phyloP scores from a whole-genome alignment of 2,797 vertebrate species.

The Limosa lapponica region DNA sequence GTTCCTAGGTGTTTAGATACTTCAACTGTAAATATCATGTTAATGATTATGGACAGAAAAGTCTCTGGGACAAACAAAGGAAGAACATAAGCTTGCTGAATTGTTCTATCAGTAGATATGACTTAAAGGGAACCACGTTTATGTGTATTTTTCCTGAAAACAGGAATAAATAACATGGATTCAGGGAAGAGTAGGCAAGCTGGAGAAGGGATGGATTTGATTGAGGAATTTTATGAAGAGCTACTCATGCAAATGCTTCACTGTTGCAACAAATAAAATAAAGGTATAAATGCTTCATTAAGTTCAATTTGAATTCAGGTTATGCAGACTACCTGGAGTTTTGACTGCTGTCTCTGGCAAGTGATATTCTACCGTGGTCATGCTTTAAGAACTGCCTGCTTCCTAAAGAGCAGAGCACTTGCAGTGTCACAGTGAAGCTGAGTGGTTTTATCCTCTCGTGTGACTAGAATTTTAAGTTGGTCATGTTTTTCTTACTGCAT shows the following conservation, averaged over 20 bases:
- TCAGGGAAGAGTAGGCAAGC: not conserved
- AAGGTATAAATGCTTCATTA: not conserved
- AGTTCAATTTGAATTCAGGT: not conserved
- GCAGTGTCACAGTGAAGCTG: not conserved
- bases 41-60: not conserved
- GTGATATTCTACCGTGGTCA: not conserved
- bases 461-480: not conserved
- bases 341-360: not conserved
- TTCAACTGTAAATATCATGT: not conserved
- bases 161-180: not conserved
- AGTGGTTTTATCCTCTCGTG: not conserved
- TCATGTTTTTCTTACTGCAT: not conserved
- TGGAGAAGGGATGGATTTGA: not conserved
- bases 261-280: not conserved
- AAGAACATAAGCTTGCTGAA: not conserved
- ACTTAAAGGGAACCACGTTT: not conserved
- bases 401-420: not conserved
- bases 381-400: not conserved
- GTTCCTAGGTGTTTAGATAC: not conserved
- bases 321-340: conserved; percentile 6
- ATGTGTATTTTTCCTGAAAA: not conserved
- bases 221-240: not conserved
- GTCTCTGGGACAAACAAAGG: not conserved
- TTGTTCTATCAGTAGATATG: not conserved
- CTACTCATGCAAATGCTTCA: not conserved